Evolutionary conservation across 1,140 invertebrate genomes (phyloP), one percentile per base, ranked within the genome.

Genomic region (Drosophila lacertosa): DNA sequence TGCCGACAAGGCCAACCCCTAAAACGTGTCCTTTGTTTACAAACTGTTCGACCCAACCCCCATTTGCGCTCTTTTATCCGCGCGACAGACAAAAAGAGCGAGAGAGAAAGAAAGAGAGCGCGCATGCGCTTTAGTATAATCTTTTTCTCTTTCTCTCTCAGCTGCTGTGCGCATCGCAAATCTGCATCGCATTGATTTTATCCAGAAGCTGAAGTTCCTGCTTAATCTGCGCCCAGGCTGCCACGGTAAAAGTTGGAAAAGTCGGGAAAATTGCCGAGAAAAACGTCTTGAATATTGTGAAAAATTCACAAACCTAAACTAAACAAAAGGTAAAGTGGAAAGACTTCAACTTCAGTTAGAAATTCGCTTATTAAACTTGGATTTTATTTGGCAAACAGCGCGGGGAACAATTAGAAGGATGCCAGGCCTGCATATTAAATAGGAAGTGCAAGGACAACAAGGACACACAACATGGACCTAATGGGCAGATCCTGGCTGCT

Each of bases 221-320:
- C 67, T 88, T 82, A 88, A 88, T 88, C 77, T 77, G 77, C 82
- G 82, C 82, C 82, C 77, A 88, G 88, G 65, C 82, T 78, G 82
- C 64, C 77, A 45, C 60, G 44, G 59, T 55, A 69, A 77, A 80
- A 75, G 59, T 65, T 74, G 66, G 70, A 63, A 53, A 74, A 70
- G 54, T 63, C 47, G 65, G n/a, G 32, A 24, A 82, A 82, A 55
- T 35, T 69, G 13, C 18, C 22, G 1, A 24, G 29, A 64, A 7
- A 26, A 79, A 57, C 26, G 0, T 44, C 5, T 32, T 18, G 33
- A 79, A 83, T 81, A 70, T 45, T 62, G 33, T 65, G 48, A 5
- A 45, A 64, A 60, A 62, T 48, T 48, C 1, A 4, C 10, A 50
- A 57, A 39, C 32, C 9, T 0, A 9, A 53, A 4, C 10, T 45